Conservation (phyloP, 2,888 invertebrate genomes). For the Mythimna pallens region DNA sequence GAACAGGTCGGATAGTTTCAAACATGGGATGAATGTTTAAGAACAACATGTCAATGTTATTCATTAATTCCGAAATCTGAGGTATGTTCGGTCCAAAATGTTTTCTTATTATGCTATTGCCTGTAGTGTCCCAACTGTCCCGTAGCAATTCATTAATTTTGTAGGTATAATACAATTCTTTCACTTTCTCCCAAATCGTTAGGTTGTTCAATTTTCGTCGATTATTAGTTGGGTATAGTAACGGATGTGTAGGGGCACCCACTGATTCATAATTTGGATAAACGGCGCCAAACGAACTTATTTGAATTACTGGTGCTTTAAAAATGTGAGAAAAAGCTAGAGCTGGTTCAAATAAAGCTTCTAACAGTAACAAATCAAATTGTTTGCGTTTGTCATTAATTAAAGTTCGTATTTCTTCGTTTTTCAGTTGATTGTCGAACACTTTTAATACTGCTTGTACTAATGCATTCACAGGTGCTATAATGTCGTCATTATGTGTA, state of each 20-base stretch:
- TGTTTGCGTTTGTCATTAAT: constrained; percentile 57
- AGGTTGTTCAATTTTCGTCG: constrained; percentile 63
- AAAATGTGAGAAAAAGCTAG: constrained; percentile 62
- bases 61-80: constrained; percentile 53
- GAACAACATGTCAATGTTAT: constrained; percentile 70
- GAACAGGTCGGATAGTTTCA: constrained; percentile 67
- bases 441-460: constrained; percentile 23
- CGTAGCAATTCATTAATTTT: neutral
- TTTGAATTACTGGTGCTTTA: constrained; percentile 67
- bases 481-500: constrained; percentile 19
- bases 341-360: constrained; percentile 56
- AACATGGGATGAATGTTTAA: constrained; percentile 70
- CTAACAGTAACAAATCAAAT: constrained; percentile 70
- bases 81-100: constrained; percentile 64
- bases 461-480: constrained; percentile 18
- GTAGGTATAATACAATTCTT: constrained; percentile 58
- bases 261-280: constrained; percentile 56
- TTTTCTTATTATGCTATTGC: constrained; percentile 13
- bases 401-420: constrained; percentile 59
- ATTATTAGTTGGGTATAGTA: constrained; percentile 63
- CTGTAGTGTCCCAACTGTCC: neutral
- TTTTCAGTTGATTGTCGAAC: constrained; percentile 41
- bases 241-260: constrained; percentile 69
- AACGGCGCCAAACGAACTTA: constrained; percentile 69
- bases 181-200: constrained; percentile 67